Base-by-base conservation (phyloP, 2,888 invertebrate species). In the Clepsis dumicolana region DNA sequence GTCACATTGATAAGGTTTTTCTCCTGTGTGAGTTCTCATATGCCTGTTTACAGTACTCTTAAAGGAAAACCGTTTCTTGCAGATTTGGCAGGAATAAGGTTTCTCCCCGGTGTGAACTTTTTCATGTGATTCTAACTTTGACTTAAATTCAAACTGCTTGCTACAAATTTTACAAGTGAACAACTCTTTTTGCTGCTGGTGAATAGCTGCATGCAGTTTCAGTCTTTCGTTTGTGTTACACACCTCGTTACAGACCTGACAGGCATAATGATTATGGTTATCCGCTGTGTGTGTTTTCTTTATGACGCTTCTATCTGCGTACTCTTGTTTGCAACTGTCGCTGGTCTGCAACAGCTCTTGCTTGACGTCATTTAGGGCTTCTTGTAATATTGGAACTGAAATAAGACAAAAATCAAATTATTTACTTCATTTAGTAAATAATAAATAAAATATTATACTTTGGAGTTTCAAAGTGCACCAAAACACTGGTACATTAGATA, bases 331-430 rank as follows among this genome's bases (percentile, higher is more conserved):
- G 35, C 35, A 35, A 2, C 3, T 35, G 14, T 14, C 5, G 14
- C 14, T 35, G n/a, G 38, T n/a, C 14, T 38, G 38, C n/a, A 38
- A 4, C 14, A 38, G n/a, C 38, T 38, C 38, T 4, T 38, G 38
- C 38, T 38, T 38, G 4, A 38, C 38, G 14, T 38, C 38, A n/a
- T 38, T 38, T 38, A 38, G n/a, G n/a, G 38, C n/a, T n/a, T 38
- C 38, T 38, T 38, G 38, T 38, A 38, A n/a, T n/a, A n/a, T n/a
- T n/a, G 38, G 38, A 14, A 38, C 38, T 38, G 38, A 38, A 38
- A 38, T 38, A 38, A 38, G 14, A 38, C 8, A 38, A 38, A n/a
- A 38, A n/a, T 4, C 38, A 4, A 38, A n/a, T 38, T n/a, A n/a
- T n/a, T n/a, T n/a, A n/a, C n/a, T 38, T 38, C 14, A 38, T 38